Evolutionary conservation across 35 echinoderm and acorn worm genomes (phyloP).

Genomic region (Apostichopus japonicus): DNA sequence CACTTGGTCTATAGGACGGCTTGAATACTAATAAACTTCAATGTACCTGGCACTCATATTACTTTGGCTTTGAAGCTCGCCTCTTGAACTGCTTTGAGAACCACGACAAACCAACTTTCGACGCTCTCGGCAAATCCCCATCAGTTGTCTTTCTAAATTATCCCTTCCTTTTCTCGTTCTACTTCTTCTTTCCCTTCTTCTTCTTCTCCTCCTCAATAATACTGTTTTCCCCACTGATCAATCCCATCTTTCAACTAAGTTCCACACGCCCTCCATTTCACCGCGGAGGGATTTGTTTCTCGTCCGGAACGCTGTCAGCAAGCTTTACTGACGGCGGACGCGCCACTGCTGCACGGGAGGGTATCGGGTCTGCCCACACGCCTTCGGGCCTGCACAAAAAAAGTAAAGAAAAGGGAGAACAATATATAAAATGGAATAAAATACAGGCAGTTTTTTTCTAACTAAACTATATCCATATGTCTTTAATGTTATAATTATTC

Average conservation of each 20-base stretch:
- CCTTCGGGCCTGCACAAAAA: conserved; percentile 45
- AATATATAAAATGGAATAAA: background rate
- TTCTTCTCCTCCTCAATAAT: background rate
- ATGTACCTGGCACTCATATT: background rate
- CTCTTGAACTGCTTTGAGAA: background rate
- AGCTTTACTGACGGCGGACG: conserved; percentile 47
- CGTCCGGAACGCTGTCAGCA: background rate
- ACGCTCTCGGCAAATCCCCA: no score
- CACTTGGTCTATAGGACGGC: no score
- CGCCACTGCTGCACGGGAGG: conserved; percentile 51
- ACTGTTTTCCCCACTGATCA: conserved; percentile 21
- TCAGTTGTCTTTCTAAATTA: no score
- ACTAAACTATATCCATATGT: background rate
- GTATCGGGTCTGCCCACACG: conserved; percentile 61
- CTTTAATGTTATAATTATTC: background rate
- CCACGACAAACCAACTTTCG: no score
- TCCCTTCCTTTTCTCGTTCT: no score
- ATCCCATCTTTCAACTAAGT: no score
- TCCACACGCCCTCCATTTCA: background rate
- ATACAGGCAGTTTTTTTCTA: no score
- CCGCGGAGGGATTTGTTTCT: background rate
- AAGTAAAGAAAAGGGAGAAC: conserved; percentile 10
- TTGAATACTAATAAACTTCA: no score
- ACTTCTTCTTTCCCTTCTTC: background rate
- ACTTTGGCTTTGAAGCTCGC: background rate